Evolutionary conservation across 2,888 invertebrate species (phyloP), one percentile per base, ranked within the genome.

Genomic region (Bhutanitis thaidina): DNA sequence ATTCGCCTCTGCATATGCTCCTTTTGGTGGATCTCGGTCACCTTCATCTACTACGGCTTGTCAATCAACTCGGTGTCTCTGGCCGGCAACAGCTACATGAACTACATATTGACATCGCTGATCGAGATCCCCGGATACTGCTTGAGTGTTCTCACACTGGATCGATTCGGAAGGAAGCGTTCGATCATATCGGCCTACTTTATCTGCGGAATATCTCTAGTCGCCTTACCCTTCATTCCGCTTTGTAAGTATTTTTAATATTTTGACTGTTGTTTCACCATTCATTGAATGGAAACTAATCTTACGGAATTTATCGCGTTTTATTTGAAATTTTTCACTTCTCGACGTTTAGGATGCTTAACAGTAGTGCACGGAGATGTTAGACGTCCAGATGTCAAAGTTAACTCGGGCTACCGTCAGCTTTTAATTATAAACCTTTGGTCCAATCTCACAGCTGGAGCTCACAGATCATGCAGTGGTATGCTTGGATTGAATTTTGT

Each of bases 21-120:
- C n/a, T 91, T 94, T 60, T 95, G 94, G 85, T 95, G 95, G 95
- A 92, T 95, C 12, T 93, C 95, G 0, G 93, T 94, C 62, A 93
- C 94, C 0, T 93, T 96, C 56, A 93, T 95, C 14, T 96, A 95
- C 74, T 96, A 95, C 65, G 96, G 96, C 0, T 78, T 96, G 34
- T 94, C 94, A 0, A 89, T 96, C 47, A 95, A 94, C 77, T 93
- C 95, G 0, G 94, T 95, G 1, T 90, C 93, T 0, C 78, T 96
- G 41, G 92, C 92, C 13, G 95, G 95, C 1, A 93, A 95, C 72
- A 92, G 92, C 62, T 95, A 95, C 71, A 74, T 94, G 10, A 96
- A 95, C 77, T 96, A 94, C 66, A 93, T 94, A 15, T 73, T 93
- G 46, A 93, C 93, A 0, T 87, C 92, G 0, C 66, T 92, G 38